Evolutionary conservation across 2,888 invertebrate species (phyloP), one percentile per base, ranked within the genome.

Genomic region (Nymphalis polychloros): DNA sequence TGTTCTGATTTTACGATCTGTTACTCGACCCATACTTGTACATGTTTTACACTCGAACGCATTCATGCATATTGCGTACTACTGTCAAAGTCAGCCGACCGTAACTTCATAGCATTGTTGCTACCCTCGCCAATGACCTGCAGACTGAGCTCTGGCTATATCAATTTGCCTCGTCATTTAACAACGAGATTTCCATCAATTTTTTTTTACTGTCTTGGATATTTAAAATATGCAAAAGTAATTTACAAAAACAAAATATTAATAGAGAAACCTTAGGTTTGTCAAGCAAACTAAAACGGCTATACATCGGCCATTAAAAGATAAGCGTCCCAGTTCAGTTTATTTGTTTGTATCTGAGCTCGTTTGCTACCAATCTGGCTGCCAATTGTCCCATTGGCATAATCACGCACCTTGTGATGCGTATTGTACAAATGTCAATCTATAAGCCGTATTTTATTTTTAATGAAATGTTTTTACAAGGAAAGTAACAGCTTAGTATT

Each of bases 1-100:
- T 57, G 49, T 67, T 59, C 52, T 47, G 48, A 2, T 8, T 19
- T 3, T 57, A 27, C 55, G 55, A 23, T 60, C 41, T 61, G 63
- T 53, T 35, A 19, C 55, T 63, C 49, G 35, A 49, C 63, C 61
- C 73, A 77, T 71, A 75, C 70, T 69, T 41, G 57, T 27, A 60
- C 57, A 52, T 68, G 48, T 63, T 61, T 62, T 73, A 70, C 70
- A 67, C 64, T 61, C 55, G 27, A 69, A 74, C 69, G 74, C 60
- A 72, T 79, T 78, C 78, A 80, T 77, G 80, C 73, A 70, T 72
- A 72, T 69, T 73, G 70, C 64, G 67, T 71, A 50, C 73, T 84
- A 83, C 84, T 85, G 85, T 79, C 78, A 73, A 71, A 83, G 76
- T 79, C 89, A 84, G 80, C 88, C 79, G 85, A 88, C 84, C 89